Evolutionary conservation across 2,797 vertebrate genomes (phyloP), one percentile per base, ranked within the genome.

Genomic region (Morelia viridis): DNA sequence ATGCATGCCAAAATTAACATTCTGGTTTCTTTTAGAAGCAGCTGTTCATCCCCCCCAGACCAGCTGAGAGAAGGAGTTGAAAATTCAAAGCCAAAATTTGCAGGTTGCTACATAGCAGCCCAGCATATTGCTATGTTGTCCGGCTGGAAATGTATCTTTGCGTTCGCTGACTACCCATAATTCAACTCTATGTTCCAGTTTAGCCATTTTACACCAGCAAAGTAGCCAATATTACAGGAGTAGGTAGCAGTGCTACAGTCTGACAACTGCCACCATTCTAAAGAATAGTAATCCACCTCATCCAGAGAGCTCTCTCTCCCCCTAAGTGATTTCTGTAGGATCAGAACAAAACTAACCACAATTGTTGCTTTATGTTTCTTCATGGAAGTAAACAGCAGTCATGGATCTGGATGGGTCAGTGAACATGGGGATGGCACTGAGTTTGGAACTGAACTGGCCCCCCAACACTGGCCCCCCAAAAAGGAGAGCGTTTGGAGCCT

Each of bases 1-100:
- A 71, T 6, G 87, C 87, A 89, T 93, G 96, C 96, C 96, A 97
- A 97, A 96, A 96, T 96, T 96, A 97, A 97, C 96, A 96, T 96
- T 96, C 96, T 96, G 96, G 96, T 97, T 97, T 96, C 96, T 97
- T 95, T 96, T 95, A 93, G 91, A 96, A 95, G 94, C 96, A 96
- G 94, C 86, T 80, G 12, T 93, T 94, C 94, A 92, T 93, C 89
- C 31, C 94, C 95, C 93, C 92, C 95, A 91, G 0, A 13, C 28
- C 86, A 95, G 95, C 94, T 92, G 94, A 90, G 94, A 95, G 95
- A 92, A 96, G 85, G 95, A 93, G 88, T 92, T 94, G 94, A 46
- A 65, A 31, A 87, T 88, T 93, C 91, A 0, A 15, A 94, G 92
- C 93, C 94, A 96, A 95, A 95, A 94, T 91, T 92, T 93, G 68